Evolutionary conservation across 2,797 vertebrate species (phyloP).

Genomic region (Poecilia velifera): DNA sequence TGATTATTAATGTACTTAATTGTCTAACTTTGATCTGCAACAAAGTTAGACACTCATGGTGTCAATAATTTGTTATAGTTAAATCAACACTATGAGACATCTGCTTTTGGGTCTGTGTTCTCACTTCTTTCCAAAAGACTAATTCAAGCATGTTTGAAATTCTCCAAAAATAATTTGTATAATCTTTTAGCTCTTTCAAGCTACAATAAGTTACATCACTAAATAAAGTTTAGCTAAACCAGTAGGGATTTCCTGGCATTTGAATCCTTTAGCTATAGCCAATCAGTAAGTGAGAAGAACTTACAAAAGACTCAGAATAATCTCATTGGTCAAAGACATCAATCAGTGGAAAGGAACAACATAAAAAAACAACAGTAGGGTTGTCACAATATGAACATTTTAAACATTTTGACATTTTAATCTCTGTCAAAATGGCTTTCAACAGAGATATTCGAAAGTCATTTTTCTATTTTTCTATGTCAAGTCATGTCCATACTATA

Average conservation of each 20-base stretch:
- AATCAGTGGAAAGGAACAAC: not conserved
- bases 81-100: not conserved
- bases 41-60: not conserved
- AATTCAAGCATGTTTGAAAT: not conserved
- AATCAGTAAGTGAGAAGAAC: not conserved
- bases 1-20: not conserved
- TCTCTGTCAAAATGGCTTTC: too few species aligned
- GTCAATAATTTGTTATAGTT: not conserved
- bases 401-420: not conserved
- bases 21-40: not conserved
- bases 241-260: not conserved
- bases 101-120: not conserved
- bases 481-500: too few species aligned
- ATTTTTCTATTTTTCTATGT: not conserved
- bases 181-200: not conserved
- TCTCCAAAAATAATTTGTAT: not conserved
- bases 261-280: not conserved
- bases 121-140: not conserved
- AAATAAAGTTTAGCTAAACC: not conserved
- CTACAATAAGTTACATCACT: not conserved
- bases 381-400: not conserved
- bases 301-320: not conserved
- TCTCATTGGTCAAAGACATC: not conserved
- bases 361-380: not conserved
- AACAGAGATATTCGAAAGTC: not conserved